phyloP scores from a whole-genome alignment of 2,113 vertebrate species.

The Hepsetus odoe region DNA sequence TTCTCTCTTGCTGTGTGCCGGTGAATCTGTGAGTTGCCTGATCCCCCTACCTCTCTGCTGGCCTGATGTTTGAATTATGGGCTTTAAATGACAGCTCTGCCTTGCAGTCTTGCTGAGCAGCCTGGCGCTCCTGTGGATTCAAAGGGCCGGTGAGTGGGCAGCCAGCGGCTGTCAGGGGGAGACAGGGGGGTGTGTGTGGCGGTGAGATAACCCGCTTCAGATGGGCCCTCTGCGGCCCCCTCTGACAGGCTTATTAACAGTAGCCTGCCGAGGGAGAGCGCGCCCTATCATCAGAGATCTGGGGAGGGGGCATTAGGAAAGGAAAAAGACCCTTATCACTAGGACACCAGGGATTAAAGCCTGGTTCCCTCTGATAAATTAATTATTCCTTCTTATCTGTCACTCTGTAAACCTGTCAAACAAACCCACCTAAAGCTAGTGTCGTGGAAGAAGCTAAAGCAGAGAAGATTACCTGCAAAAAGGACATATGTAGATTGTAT shows the following conservation, averaged over 20 bases:
- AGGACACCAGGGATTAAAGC: conserved; percentile 78
- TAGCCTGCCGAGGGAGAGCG: conserved; percentile 52
- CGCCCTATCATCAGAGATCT: conserved; percentile 59
- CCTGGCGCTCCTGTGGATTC: conserved; percentile 70
- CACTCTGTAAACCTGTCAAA: conserved; percentile 76
- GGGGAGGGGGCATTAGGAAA: conserved; percentile 57
- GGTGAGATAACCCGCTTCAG: conserved; percentile 74
- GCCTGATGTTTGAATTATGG: conserved; percentile 71
- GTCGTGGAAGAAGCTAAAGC: conserved; percentile 47
- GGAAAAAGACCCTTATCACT: conserved; percentile 73
- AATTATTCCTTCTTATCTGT: conserved; percentile 78
- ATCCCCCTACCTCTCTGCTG: conserved; percentile 40
- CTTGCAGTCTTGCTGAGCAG: conserved; percentile 61
- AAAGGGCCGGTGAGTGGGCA: conserved; percentile 63
- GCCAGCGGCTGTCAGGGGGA: conserved; percentile 58
- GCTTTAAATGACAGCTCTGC: conserved; percentile 72
- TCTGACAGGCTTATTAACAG: conserved; percentile 81
- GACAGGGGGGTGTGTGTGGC: conserved; percentile 74
- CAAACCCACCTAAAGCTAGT: conserved; percentile 63
- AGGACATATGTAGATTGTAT: conserved; percentile 40
- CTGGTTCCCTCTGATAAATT: conserved; percentile 76
- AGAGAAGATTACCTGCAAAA: conserved; percentile 45
- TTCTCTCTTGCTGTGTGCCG: background rate
- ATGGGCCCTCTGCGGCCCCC: conserved; percentile 55
- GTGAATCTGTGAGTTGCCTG: conserved; percentile 22